Base-by-base conservation (phyloP, 2,888 invertebrate genomes). In the Selenia dentaria region DNA sequence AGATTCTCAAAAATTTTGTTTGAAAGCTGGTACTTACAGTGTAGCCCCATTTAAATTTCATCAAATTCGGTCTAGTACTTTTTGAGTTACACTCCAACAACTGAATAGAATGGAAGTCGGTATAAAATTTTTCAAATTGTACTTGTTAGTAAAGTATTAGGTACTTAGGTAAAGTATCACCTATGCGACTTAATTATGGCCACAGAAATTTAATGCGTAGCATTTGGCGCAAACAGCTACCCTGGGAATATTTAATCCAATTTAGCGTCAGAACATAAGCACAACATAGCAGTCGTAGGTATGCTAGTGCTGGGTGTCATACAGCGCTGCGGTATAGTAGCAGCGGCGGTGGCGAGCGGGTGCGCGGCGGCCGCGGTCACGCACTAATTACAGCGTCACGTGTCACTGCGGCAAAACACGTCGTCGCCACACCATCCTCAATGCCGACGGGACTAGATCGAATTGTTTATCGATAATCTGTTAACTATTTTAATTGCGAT, bases 381-480 rank as follows among this genome's bases (percentile, higher is more conserved):
- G 83, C 80, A 82, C 86, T 88, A 88, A 88, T 88, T 88, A 86
- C 80, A 44, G 59, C 81, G 74, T 83, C 85, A 84, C 81, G 72
- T 84, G 83, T 74, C 80, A 74, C 67, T 64, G 61, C 68, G 50
- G 63, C 85, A 86, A 86, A 86, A 87, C 86, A 85, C 68, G 69
- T 60, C 64, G 67, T 54, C 67, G 65, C 57, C 61, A 63, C 54
- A 53, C 53, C 47, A 28, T 54, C 50, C 27, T 41, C 38, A 46
- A 44, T 45, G 35, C 34, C 20, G 38, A 25, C 12, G 4, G 13
- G n/a, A n/a, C 9, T 2, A 4, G 11, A 0, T 3, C 20, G 2
- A 4, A 1, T 14, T 1, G 13, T 12, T 24, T 34, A 9, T 34
- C 34, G 34, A 34, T 32, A 25, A 25, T 3, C 12, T 11, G 5